A percentile compares a stretch with the other conserved stretches of the same genome.
Evolutionary conservation across 1,140 invertebrate genomes (phyloP).

Genomic region (Aradophagus sp.): DNA sequence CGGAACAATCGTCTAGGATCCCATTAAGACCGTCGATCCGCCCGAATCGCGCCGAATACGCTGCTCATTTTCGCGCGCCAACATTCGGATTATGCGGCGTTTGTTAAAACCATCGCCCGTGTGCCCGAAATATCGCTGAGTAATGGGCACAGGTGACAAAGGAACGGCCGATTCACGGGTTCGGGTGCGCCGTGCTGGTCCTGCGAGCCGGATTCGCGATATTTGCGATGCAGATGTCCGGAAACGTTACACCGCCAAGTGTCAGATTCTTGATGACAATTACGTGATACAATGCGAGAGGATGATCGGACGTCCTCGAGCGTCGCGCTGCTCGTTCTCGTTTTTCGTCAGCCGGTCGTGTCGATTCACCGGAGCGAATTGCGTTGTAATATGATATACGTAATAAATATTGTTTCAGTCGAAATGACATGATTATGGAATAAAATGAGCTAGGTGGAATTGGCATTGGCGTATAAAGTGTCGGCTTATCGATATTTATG

Average conservation of each 20-base stretch:
- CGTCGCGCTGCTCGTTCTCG: too few species aligned
- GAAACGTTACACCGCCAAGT: conserved; percentile 23
- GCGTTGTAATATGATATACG: too few species aligned
- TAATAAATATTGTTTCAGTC: too few species aligned
- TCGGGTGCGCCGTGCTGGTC: conserved; percentile 24
- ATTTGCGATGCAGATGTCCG: conserved; percentile 4
- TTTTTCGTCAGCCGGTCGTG: too few species aligned
- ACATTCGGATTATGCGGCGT: conserved; percentile 13
- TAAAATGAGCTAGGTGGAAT: too few species aligned
- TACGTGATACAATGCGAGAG: background rate
- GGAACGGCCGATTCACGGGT: conserved; percentile 33
- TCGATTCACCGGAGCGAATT: too few species aligned
- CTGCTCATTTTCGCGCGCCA: too few species aligned
- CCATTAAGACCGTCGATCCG: background rate
- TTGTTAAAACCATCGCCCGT: conserved; percentile 43
- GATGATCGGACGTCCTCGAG: background rate
- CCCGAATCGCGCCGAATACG: background rate
- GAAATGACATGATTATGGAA: too few species aligned
- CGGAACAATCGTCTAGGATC: conserved; percentile 57
- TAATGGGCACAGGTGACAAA: conserved; percentile 46
- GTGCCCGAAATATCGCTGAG: conserved; percentile 33
- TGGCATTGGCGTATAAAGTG: too few species aligned
- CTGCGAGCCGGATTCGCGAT: conserved; percentile 17
- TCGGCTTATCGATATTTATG: too few species aligned
- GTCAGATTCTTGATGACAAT: conserved; percentile 24